These are phyloP conservation scores for Echinometra lucunter DNA, from an alignment of 53 echinoderm and acorn worm genomes.

Conservation along the genomic window DNA sequence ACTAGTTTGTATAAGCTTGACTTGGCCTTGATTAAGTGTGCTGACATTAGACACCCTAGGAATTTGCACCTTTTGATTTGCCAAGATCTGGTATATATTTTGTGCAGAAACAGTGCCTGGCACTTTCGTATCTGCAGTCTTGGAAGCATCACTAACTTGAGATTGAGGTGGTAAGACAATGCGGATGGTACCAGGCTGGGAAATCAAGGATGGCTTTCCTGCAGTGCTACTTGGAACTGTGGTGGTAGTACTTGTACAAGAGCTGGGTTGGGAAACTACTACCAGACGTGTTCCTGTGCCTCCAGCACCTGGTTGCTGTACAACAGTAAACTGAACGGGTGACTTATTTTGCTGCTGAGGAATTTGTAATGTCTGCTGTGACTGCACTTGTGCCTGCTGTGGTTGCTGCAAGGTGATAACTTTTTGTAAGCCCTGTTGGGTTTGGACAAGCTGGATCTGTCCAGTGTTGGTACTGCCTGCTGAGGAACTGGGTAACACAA, in stretches of 20 bases:
- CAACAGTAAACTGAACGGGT: constrained; percentile 57
- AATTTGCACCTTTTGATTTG: constrained; percentile 37
- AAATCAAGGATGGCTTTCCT: constrained; percentile 51
- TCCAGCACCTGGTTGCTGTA: constrained; percentile 30
- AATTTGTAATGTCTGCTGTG: constrained; percentile 21
- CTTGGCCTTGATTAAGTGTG: background rate
- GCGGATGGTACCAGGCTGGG: constrained; percentile 56
- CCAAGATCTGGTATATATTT: constrained; percentile 53
- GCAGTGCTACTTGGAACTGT: constrained; percentile 55
- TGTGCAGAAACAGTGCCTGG: constrained; percentile 1
- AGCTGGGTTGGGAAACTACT: constrained; percentile 38
- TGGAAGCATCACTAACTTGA: constrained; percentile 24
- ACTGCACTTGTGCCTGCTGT: constrained; percentile 62
- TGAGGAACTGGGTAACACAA: constrained; percentile 58
- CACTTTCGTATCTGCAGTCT: constrained; percentile 5
- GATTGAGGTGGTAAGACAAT: constrained; percentile 62
- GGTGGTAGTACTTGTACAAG: constrained; percentile 39
- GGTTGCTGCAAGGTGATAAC: constrained; percentile 52
- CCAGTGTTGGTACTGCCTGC: constrained; percentile 16
- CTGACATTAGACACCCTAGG: background rate
- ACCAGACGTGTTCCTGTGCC: constrained; percentile 56
- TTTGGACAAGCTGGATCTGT: constrained; percentile 63
- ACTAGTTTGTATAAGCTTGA: constrained; percentile 63
- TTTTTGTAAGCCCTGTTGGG: constrained; percentile 48
- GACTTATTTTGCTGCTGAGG: constrained; percentile 51